These are phyloP conservation scores for Diogma glabrata DNA, from an alignment of 2,888 invertebrate species.

Conservation along the genomic window DNA sequence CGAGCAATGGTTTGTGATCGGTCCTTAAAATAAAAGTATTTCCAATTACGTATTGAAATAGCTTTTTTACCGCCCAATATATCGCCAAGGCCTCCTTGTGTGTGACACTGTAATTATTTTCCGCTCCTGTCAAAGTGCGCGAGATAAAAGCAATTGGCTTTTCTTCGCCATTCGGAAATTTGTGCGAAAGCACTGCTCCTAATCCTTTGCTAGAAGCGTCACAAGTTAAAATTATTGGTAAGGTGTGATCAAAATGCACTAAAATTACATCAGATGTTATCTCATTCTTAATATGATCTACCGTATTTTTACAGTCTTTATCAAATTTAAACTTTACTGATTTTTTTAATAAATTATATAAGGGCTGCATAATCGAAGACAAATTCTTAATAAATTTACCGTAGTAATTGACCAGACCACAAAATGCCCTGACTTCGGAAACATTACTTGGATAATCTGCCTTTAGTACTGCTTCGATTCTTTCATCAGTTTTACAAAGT, in stretches of 20 bases:
- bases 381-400: conserved; percentile 27
- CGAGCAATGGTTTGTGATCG: no score
- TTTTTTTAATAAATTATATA: conserved; percentile 22
- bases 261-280: conserved; percentile 18
- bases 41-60: no score
- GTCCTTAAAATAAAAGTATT: no score
- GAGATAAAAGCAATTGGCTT: background rate
- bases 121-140: background rate
- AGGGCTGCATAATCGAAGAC: conserved; percentile 23
- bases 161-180: no score
- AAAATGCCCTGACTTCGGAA: conserved; percentile 22
- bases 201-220: background rate
- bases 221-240: background rate
- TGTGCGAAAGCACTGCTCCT: background rate
- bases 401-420: conserved; percentile 30
- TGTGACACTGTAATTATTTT: background rate
- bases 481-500: no score
- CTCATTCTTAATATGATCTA: conserved; percentile 23
- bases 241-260: conserved; percentile 19
- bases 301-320: conserved; percentile 23
- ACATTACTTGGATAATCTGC: conserved; percentile 20
- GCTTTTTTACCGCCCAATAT: no score
- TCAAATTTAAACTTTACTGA: conserved; percentile 22
- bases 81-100: no score
- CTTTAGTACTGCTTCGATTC: conserved; percentile 22